Percentiles rank a stretch among this genome's conserved stretches.
Conservation (phyloP, 2,888 invertebrate species). For the Temnothorax unifasciatus region DNA sequence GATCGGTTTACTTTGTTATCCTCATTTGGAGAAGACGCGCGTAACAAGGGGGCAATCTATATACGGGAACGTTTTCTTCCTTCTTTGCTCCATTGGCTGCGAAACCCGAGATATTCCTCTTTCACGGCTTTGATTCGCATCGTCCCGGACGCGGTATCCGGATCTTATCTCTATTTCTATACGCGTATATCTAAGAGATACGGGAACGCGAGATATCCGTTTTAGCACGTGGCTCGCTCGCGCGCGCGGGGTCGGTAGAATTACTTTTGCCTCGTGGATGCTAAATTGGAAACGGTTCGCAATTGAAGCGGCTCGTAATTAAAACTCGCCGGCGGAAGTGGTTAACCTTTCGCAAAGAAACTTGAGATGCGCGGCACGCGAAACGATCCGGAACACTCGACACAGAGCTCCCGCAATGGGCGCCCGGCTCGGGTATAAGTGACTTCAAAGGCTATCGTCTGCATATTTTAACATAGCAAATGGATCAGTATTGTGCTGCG, state of each 20-base stretch:
- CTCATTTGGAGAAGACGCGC: background rate
- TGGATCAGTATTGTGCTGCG: constrained; percentile 50
- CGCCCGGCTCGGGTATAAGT: constrained; percentile 38
- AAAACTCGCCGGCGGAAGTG: constrained; percentile 51
- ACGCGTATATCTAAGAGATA: background rate
- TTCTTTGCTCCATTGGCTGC: background rate
- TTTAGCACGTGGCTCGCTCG: constrained; percentile 6
- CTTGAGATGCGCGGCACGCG: constrained; percentile 52
- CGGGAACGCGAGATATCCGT: background rate
- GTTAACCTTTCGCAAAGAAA: constrained; percentile 56
- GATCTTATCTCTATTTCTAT: background rate
- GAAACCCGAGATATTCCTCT: background rate
- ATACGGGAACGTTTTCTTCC: background rate
- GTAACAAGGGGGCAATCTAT: background rate
- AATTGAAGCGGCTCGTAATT: constrained; percentile 51
- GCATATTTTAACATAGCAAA: constrained; percentile 58
- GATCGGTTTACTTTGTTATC: background rate
- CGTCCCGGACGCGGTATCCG: background rate
- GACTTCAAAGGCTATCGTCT: constrained; percentile 55
- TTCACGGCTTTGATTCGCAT: constrained; percentile 10
- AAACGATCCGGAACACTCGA: constrained; percentile 49
- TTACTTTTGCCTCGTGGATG: constrained; percentile 38
- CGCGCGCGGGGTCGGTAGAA: background rate
- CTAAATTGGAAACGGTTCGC: constrained; percentile 50
- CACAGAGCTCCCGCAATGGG: constrained; percentile 46